These are phyloP conservation scores for Melanargia galathea DNA, from an alignment of 2,888 invertebrate species.

Conservation along the genomic window DNA sequence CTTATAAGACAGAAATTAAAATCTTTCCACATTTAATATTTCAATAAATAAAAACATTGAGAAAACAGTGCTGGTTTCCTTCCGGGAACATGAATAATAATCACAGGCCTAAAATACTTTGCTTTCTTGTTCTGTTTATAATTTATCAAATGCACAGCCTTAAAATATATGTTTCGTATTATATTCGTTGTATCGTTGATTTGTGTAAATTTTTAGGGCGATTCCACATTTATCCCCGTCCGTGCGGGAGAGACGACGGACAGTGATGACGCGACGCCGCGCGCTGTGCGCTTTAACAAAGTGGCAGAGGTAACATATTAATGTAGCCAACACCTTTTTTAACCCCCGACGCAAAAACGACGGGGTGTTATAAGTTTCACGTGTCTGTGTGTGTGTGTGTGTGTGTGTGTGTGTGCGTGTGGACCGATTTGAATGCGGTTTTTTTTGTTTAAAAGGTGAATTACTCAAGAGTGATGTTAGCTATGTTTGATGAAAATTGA, in stretches of 20 bases:
- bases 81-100: neutral
- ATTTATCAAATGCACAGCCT: neutral
- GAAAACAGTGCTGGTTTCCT: neutral
- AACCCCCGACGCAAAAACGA: no score
- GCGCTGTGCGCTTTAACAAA: conserved; percentile 95
- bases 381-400: no score
- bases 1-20: no score
- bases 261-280: conserved; percentile 89
- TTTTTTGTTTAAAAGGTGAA: no score
- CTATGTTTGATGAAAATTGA: no score
- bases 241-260: conserved; percentile 87
- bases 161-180: no score
- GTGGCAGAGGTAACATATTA: conserved; percentile 87
- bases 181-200: neutral
- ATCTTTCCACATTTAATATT: neutral
- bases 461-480: no score
- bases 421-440: no score
- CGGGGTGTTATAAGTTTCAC: no score
- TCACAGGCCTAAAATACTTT: neutral
- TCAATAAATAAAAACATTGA: neutral
- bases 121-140: neutral
- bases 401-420: no score
- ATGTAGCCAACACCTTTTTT: neutral
- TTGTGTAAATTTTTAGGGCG: conserved; percentile 83
- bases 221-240: conserved; percentile 95